phyloP scores from a whole-genome alignment of 2,113 vertebrate species.

The Hyperoodon ampullatus region DNA sequence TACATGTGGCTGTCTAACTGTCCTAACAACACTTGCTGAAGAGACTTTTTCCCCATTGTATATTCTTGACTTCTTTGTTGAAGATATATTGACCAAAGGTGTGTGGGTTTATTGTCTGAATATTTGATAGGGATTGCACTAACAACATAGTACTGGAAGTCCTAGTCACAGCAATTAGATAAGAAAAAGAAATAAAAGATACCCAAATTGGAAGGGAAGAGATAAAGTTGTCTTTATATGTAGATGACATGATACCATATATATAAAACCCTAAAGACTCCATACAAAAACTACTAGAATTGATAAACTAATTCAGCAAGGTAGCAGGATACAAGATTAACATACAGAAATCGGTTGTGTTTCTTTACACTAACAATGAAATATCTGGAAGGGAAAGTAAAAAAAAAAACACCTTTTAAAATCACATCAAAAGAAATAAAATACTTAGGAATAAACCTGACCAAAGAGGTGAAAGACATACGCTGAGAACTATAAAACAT shows the following conservation, averaged over 20 bases:
- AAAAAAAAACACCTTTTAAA: neutral
- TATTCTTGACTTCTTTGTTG: neutral
- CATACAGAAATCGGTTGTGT: neutral
- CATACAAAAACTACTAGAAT: neutral
- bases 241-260: neutral
- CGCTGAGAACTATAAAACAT: neutral
- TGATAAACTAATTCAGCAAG: neutral
- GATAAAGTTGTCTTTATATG: neutral
- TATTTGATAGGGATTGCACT: neutral
- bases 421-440: neutral
- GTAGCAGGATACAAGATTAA: neutral
- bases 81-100: neutral
- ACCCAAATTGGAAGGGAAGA: neutral
- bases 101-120: neutral
- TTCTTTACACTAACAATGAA: neutral
- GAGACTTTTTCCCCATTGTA: neutral
- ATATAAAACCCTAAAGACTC: neutral
- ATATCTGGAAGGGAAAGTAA: neutral
- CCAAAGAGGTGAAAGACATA: neutral
- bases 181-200: neutral
- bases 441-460: neutral
- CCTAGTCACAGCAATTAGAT: neutral
- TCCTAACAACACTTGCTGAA: neutral
- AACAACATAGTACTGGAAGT: neutral
- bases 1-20: neutral